Conservation (phyloP, 2,888 invertebrate genomes). For the Pachymerium ferrugineum region DNA sequence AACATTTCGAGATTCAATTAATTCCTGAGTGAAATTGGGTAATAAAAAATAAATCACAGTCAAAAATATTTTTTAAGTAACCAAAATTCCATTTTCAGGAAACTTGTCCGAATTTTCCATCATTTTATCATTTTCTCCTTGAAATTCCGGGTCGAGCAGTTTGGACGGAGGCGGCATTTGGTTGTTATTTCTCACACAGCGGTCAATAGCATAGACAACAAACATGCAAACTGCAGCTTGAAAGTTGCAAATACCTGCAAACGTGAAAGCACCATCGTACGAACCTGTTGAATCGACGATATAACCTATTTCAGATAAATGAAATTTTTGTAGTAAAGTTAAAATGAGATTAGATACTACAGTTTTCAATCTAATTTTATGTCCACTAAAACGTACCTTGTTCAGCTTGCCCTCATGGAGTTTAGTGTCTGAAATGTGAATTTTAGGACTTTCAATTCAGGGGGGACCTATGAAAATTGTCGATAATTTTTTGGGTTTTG, state of each 20-base stretch:
- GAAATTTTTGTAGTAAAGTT: neutral
- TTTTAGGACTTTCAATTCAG: constrained; percentile 11
- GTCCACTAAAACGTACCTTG: constrained; percentile 5
- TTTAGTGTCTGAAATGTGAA: neutral
- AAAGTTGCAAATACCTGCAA: constrained; percentile 29
- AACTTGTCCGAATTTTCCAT: neutral
- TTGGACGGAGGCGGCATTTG: neutral
- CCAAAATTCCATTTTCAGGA: neutral
- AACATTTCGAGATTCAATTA: no score
- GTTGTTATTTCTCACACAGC: constrained; percentile 1
- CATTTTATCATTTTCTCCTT: neutral
- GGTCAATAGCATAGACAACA: constrained; percentile 18
- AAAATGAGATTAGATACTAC: neutral
- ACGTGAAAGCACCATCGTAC: constrained; percentile 6
- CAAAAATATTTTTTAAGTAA: neutral
- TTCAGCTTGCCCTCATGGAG: neutral
- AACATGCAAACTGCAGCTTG: constrained; percentile 31
- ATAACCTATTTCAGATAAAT: constrained; percentile 26
- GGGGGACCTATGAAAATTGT: neutral
- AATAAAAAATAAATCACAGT: no score
- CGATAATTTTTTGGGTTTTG: neutral
- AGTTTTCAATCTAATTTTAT: neutral
- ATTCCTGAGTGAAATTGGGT: neutral
- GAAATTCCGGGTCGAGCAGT: neutral
- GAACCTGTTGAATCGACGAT: constrained; percentile 23